These are phyloP conservation scores for Channa maculata DNA, from an alignment of 2,113 vertebrate genomes.

Conservation along the genomic window DNA sequence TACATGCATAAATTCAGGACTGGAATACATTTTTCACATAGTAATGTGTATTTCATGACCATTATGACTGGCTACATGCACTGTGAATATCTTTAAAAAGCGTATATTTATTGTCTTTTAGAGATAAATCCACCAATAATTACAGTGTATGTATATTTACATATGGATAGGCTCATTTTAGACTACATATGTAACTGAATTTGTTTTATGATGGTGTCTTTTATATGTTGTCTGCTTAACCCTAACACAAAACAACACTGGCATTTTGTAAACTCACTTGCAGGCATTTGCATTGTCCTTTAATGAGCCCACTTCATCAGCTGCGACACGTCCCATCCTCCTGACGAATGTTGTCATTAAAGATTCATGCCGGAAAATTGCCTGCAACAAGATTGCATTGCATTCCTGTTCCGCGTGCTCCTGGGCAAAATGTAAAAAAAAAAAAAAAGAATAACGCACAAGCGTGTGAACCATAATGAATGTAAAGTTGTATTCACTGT, in stretches of 20 bases:
- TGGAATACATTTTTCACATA: constrained; percentile 36
- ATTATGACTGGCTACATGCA: constrained; percentile 28
- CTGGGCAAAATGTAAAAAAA: constrained; percentile 36
- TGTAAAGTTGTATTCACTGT: constrained; percentile 45
- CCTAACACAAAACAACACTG: constrained; percentile 5
- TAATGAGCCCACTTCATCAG: constrained; percentile 42
- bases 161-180: constrained; percentile 28
- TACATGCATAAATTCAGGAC: constrained; percentile 57
- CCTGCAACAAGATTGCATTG: constrained; percentile 47
- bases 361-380: constrained; percentile 73
- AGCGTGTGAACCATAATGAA: constrained; percentile 45
- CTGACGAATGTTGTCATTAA: constrained; percentile 73
- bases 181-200: constrained; percentile 36
- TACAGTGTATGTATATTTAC: constrained; percentile 33
- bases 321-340: constrained; percentile 48
- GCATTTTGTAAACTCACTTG: constrained; percentile 34
- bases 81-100: constrained; percentile 27
- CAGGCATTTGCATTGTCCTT: constrained; percentile 49
- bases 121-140: constrained; percentile 12
- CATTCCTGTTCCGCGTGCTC: constrained; percentile 33
- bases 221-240: constrained; percentile 31
- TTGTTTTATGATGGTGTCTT: constrained; percentile 42
- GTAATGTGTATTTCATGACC: constrained; percentile 33
- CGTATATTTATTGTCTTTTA: constrained; percentile 37
- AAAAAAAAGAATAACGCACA: constrained; percentile 32